These are phyloP conservation scores for Nesogale talazaci DNA, from an alignment of 2,113 vertebrate genomes.

Conservation along the genomic window DNA sequence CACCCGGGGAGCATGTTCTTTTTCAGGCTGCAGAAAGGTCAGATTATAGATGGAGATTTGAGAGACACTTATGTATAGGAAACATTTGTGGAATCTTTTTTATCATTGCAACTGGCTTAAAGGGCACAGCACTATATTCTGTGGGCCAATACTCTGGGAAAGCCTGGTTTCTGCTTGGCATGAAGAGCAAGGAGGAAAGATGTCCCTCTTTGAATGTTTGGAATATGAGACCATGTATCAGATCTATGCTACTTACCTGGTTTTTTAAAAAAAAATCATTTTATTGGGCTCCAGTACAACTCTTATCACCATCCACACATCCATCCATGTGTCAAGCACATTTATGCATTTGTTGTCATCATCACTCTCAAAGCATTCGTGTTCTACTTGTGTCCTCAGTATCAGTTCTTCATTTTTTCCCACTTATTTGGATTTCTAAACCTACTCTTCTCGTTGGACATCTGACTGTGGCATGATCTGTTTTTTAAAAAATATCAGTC, in stretches of 20 bases:
- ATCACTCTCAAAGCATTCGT: too few species aligned
- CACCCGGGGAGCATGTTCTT: not conserved
- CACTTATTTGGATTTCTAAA: constrained; percentile 40
- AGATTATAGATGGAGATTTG: constrained; percentile 21
- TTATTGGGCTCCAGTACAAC: too few species aligned
- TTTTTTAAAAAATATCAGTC: constrained; percentile 65
- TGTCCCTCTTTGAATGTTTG: constrained; percentile 2
- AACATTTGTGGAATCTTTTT: not conserved
- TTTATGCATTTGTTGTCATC: too few species aligned
- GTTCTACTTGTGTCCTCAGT: too few species aligned
- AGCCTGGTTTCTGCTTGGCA: not conserved
- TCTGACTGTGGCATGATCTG: constrained; percentile 57
- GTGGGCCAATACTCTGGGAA: not conserved
- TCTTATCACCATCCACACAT: too few species aligned
- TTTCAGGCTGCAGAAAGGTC: constrained; percentile 27
- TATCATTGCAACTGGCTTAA: constrained; percentile 21
- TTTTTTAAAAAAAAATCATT: constrained; percentile 1
- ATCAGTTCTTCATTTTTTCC: too few species aligned
- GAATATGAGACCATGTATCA: not conserved
- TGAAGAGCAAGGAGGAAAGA: not conserved
- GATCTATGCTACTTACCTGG: constrained; percentile 3
- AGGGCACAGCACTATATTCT: not conserved
- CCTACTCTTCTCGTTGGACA: constrained; percentile 26
- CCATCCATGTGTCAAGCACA: too few species aligned
- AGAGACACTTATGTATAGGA: not conserved